phyloP scores from a whole-genome alignment of 2,113 vertebrate genomes.

The Lampris incognitus region DNA sequence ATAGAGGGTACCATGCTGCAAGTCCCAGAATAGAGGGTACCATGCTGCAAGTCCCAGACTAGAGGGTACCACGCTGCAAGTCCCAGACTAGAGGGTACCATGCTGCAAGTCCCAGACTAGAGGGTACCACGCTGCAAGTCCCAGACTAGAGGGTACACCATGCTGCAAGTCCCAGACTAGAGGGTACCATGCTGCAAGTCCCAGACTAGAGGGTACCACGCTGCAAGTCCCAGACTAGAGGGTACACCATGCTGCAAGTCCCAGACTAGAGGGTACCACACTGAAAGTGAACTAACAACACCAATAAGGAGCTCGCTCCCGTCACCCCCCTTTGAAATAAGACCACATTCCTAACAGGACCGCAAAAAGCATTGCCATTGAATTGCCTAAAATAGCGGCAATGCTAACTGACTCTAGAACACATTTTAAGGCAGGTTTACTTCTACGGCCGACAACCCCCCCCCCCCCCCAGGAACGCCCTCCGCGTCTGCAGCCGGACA shows the following conservation, averaged over 20 bases:
- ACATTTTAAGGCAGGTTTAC: slow-evolving; percentile 80
- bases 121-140: too few relatives aligned
- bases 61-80: too few relatives aligned
- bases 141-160: too few relatives aligned
- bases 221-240: too few relatives aligned
- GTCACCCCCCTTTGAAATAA: slow-evolving; percentile 24
- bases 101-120: too few relatives aligned
- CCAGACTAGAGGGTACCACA: slow-evolving; percentile 56
- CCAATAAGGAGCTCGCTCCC: slow-evolving; percentile 29
- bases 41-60: too few relatives aligned
- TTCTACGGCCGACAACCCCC: slow-evolving; percentile 31
- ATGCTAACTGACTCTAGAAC: slow-evolving; percentile 56
- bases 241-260: slow-evolving; percentile 14
- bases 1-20: too few relatives aligned
- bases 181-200: too few relatives aligned
- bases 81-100: too few relatives aligned
- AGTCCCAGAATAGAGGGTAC: too few relatives aligned
- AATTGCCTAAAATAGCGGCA: slow-evolving; percentile 67
- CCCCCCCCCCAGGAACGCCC: slow-evolving; percentile 43
- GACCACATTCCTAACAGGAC: slow-evolving; percentile 45
- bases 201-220: too few relatives aligned
- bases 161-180: too few relatives aligned
- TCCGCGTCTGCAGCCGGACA: slow-evolving; percentile 48
- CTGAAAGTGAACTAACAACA: slow-evolving; percentile 26
- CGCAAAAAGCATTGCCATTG: slow-evolving; percentile 55